These are phyloP conservation scores for Trinorchestia longiramus DNA, from an alignment of 1,140 invertebrate species.

Conservation along the genomic window DNA sequence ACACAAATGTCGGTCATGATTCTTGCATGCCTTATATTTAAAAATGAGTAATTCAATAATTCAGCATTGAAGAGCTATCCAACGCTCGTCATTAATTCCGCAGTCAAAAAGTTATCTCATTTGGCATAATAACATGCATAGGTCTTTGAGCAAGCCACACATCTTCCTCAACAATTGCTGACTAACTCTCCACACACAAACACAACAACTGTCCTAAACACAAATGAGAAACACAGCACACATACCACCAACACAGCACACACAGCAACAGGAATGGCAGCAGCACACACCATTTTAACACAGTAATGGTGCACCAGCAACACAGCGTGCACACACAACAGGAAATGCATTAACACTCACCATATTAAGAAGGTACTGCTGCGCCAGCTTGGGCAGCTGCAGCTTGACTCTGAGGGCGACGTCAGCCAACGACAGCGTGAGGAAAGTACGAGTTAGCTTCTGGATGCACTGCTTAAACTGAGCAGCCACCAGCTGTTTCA, in stretches of 20 bases:
- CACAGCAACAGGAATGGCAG: not conserved
- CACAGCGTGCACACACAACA: not conserved
- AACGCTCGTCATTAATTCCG: not conserved
- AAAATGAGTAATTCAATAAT: not conserved
- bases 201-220: too few relatives aligned
- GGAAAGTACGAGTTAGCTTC: constrained; percentile 73
- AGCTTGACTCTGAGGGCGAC: constrained; percentile 92
- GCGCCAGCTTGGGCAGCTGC: constrained; percentile 85
- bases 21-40: not conserved
- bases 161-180: too few relatives aligned
- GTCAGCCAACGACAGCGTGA: constrained; percentile 74
- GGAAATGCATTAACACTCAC: constrained; percentile 46
- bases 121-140: not conserved
- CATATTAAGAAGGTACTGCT: constrained; percentile 96
- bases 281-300: not conserved
- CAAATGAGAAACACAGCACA: too few relatives aligned
- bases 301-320: not conserved
- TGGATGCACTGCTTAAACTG: constrained; percentile 98
- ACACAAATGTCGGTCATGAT: not conserved
- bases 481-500: constrained; percentile 83
- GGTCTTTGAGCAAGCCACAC: not conserved
- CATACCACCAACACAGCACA: too few relatives aligned
- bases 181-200: too few relatives aligned
- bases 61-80: not conserved
- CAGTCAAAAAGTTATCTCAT: not conserved